Base-by-base conservation (phyloP, 2,888 invertebrate species). In the Sarcophaga caerulescens region DNA sequence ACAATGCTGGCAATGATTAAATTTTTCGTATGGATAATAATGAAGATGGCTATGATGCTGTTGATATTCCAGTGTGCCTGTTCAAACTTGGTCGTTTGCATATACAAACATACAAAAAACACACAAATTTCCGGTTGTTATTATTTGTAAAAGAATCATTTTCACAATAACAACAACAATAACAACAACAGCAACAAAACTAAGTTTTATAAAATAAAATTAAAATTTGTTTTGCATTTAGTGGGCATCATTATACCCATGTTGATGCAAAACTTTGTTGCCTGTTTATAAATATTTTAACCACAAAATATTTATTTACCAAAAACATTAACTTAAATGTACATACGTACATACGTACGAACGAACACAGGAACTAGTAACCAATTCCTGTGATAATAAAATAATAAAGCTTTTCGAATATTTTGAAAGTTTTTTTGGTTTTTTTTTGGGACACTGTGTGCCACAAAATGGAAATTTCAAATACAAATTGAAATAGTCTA, bases 201-300 rank as follows among this genome's bases (percentile, higher is more conserved):
- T 35, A 10, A 35, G 35, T 35, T 35, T 35, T 2, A 35, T 35
- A 35, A 35, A 35, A 35, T 35, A 35, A 35, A 35, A 35, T 35
- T 47, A 47, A 52, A 52, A 52, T 52, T 52, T 52, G 52, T 52
- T 52, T 52, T 52, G 17, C 52, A 52, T 52, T 52, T 52, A 52
- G 52, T 52, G 52, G 52, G 52, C 12, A 52, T 52, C 35, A 35
- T 35, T 35, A 35, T 35, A 35, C 35, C 35, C 35, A 35, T 35
- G 35, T 52, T 52, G 52, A 68, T 68, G 89, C 88, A 88, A 89
- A 89, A 89, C 85, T 88, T 85, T 88, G 79, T 85, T 87, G 69
- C 62, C 14, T 85, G 65, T 85, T 80, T 77, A 69, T 76, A 85
- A 77, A 77, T 77, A 77, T 76, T 80, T 83, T 77, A 80, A 77